These are phyloP conservation scores for Serilophus lunatus DNA, from an alignment of 2,113 vertebrate species.

Conservation along the genomic window DNA sequence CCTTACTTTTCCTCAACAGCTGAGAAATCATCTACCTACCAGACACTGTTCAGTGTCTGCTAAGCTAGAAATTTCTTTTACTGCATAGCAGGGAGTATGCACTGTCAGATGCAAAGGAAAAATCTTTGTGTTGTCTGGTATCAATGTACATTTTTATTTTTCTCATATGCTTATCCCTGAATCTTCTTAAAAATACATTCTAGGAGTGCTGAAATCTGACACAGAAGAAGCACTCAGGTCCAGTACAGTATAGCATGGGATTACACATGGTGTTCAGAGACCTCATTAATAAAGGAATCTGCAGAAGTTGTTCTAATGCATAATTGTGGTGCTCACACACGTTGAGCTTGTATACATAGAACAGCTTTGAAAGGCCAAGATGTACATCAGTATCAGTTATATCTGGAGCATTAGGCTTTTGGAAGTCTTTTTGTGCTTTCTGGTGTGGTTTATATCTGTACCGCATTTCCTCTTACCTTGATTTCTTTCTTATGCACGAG, in stretches of 20 bases:
- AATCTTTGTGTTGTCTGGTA: not conserved
- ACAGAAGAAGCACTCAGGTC: not conserved
- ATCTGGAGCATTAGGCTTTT: not conserved
- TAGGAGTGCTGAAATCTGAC: not conserved
- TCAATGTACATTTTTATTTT: not conserved
- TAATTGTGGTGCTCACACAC: not conserved
- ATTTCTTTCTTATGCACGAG: not conserved
- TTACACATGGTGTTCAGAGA: not conserved
- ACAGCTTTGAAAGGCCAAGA: not conserved
- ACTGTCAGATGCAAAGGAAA: not conserved
- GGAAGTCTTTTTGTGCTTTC: not conserved
- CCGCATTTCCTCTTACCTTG: not conserved
- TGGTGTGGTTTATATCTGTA: not conserved
- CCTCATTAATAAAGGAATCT: not conserved
- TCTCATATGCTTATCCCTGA: not conserved
- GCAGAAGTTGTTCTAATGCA: accelerated
- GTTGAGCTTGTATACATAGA: not conserved
- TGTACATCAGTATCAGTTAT: not conserved
- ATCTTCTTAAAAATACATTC: not conserved
- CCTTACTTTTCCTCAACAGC: not conserved
- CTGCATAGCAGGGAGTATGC: not conserved
- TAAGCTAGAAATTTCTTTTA: not conserved
- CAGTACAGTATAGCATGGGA: not conserved
- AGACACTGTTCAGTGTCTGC: not conserved
- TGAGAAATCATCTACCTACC: not conserved